Evolutionary conservation across 2,888 invertebrate species (phyloP), one percentile per base, ranked within the genome.

Genomic region (Heliconius cydno): DNA sequence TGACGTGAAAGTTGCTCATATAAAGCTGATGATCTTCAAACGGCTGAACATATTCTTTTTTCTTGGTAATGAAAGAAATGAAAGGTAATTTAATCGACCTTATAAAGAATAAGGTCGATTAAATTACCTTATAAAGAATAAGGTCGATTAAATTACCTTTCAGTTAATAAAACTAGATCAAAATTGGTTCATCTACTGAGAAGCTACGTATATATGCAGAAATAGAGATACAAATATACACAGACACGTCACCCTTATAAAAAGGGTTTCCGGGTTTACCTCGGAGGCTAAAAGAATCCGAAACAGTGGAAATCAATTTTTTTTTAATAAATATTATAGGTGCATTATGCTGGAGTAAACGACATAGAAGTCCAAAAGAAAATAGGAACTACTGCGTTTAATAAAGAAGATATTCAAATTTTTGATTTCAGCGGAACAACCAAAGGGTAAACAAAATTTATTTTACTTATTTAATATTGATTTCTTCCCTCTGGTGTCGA

Each of bases 381-480:
- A 10, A 83, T 83, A 7, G 88, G 87, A n/a, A 77, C 84, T 0
- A 74, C 84, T 30, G 34, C 83, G 5, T 46, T 80, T 4, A 71
- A 79, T 6, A 79, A 81, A 34, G 52, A 82, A 10, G 65, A 81
- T 0, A 34, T 78, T 25, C 79, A 83, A 6, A 89, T 85, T 71
- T 89, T 90, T 86, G 91, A 91, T 72, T 92, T 90, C 79, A 91
- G 92, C 80, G 92, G 92, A 15, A 82, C 85, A 15, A 90, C 89
- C n/a, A 84, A 87, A 22, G 86, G 84, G 91, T 91, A 84, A 60
- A 38, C n/a, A 78, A 72, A 80, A 80, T 34, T 19, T 75, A 71
- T 38, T 34, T 80, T 10, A 60, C 46, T 12, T 1, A 66, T 25
- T 19, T 52, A 7, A 22, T 22, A 22, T 52, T 52, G 19, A 52